Evolutionary conservation across 2,888 invertebrate species (phyloP).

Genomic region (Apodemia zela): DNA sequence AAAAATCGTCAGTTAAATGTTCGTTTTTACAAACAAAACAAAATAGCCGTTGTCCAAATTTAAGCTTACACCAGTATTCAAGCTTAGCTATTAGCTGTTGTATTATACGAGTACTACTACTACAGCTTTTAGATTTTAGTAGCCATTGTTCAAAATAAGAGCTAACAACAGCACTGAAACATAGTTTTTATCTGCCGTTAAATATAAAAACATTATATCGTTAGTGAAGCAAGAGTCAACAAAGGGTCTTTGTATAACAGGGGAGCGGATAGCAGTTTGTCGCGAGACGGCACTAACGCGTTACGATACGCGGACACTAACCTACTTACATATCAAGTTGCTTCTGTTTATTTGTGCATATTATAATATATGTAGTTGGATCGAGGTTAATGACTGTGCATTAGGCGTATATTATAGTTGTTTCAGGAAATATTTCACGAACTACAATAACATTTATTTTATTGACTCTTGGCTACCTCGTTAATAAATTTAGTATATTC

Average conservation of each 20-base stretch:
- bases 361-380: not conserved
- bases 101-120: too few species aligned
- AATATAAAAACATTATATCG: not conserved
- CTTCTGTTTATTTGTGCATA: conserved; percentile 7
- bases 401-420: not conserved
- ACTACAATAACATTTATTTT: too few species aligned
- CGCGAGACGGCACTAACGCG: not conserved
- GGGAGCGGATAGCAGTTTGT: not conserved
- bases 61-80: too few species aligned
- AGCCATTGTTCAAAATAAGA: not conserved
- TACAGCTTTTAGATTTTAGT: too few species aligned
- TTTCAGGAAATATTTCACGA: too few species aligned
- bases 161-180: not conserved
- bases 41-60: too few species aligned
- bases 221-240: not conserved
- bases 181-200: not conserved
- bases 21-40: too few species aligned
- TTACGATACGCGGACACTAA: conserved; percentile 8
- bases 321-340: conserved; percentile 13
- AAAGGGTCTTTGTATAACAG: not conserved
- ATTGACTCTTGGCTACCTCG: too few species aligned
- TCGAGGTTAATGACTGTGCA: conserved; percentile 1
- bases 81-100: too few species aligned
- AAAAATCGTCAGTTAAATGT: too few species aligned
- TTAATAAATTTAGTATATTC: too few species aligned